phyloP scores from a whole-genome alignment of 1,140 invertebrate species.

The Paraescarpia echinospica region DNA sequence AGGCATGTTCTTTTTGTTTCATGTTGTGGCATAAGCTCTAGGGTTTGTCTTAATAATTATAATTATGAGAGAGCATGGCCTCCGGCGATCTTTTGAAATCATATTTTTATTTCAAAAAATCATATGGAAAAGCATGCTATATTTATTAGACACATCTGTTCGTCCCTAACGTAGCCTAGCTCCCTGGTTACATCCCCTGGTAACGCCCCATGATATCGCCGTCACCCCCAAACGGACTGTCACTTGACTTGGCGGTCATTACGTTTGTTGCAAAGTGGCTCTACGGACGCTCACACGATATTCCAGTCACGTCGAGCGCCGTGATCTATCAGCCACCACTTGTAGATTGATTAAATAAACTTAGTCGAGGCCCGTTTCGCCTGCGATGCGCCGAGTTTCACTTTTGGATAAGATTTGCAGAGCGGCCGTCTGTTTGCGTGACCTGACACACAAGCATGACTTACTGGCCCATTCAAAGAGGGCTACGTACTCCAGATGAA shows the following conservation, averaged over 20 bases:
- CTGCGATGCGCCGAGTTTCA: neutral
- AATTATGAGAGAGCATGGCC: neutral
- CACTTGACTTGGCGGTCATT: neutral
- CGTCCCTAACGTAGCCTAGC: too few species aligned
- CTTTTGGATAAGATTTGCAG: neutral
- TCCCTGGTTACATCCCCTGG: neutral
- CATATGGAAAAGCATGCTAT: too few species aligned
- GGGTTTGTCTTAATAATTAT: too few species aligned
- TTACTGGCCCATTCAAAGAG: neutral
- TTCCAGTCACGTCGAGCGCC: neutral
- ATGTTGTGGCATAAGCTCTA: too few species aligned
- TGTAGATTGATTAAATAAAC: neutral
- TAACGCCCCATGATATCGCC: neutral
- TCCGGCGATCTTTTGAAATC: neutral
- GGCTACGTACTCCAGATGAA: neutral
- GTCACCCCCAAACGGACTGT: neutral
- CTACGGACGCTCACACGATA: neutral
- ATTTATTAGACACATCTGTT: neutral
- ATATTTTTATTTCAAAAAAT: too few species aligned
- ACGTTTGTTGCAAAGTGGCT: neutral
- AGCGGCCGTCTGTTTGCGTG: neutral
- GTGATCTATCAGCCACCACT: neutral
- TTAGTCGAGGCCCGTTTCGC: neutral
- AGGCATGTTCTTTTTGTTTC: too few species aligned
- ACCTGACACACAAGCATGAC: neutral